Conservation (phyloP, 2,888 invertebrate species). For the Eledone cirrhosa region DNA sequence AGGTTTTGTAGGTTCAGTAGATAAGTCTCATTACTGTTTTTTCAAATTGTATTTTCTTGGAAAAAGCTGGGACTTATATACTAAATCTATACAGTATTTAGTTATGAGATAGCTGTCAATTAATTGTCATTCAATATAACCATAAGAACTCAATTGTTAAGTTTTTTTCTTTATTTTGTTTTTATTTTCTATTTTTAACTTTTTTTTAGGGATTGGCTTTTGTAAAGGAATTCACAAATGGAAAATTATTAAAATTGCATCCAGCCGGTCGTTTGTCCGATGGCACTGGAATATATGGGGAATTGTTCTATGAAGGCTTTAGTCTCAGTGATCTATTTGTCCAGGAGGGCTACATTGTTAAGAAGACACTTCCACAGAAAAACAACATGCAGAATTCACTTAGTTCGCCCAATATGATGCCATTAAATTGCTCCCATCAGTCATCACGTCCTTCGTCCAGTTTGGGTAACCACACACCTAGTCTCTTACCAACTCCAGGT, state of each 20-base stretch:
- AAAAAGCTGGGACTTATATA: too few relatives aligned
- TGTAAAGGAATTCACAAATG: slow-evolving; percentile 45
- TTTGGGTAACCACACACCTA: not conserved
- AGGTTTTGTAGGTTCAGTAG: too few relatives aligned
- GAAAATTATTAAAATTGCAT: slow-evolving; percentile 42
- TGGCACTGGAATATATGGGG: slow-evolving; percentile 49
- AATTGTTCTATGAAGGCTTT: slow-evolving; percentile 43
- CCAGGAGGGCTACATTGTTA: slow-evolving; percentile 48
- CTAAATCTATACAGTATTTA: too few relatives aligned
- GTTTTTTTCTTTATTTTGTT: too few relatives aligned
- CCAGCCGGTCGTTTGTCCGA: slow-evolving; percentile 45
- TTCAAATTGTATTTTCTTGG: too few relatives aligned
- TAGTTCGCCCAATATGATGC: not conserved
- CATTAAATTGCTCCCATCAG: not conserved
- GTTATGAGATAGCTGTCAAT: too few relatives aligned
- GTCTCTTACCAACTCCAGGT: not conserved
- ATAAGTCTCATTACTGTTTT: too few relatives aligned
- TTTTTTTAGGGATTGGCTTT: slow-evolving; percentile 44
- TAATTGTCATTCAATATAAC: too few relatives aligned
- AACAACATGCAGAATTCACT: slow-evolving; percentile 32
- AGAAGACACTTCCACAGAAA: slow-evolving; percentile 43
- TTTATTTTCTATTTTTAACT: not conserved
- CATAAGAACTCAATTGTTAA: too few relatives aligned
- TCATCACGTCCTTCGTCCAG: not conserved
- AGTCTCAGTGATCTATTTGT: slow-evolving; percentile 47